Base-by-base conservation (phyloP, 2,888 invertebrate genomes). In the Ectobius pallidus region DNA sequence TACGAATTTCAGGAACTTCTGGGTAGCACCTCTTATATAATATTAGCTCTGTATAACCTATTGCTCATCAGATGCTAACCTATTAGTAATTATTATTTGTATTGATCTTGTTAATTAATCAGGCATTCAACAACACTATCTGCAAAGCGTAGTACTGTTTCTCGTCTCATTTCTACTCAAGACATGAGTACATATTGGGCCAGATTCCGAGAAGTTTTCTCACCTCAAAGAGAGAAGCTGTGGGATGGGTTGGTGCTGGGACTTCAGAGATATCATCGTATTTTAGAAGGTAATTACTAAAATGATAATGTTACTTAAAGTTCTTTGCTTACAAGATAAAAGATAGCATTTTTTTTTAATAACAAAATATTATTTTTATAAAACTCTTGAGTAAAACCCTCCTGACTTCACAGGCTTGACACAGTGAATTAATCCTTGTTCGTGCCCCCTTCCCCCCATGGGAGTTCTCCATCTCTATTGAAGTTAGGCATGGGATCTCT, bases 161-260 rank as follows among this genome's bases (percentile, higher is more conserved):
- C 75, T 16, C 73, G 73, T 1, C 61, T 70, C 11, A 25, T 77
- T 6, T 61, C 52, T 20, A 46, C 55, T 30, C 82, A 87, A 30
- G 90, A 90, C 77, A 89, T 93, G 27, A 84, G 84, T 9, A 81
- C 83, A 1, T 93, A 89, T 81, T 94, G 94, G 94, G 80, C 83
- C 7, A 86, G 87, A 75, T 93, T 91, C 82, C 84, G 85, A 73
- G 83, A 85, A 46, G 81, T 89, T 7, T 90, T 91, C 77, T 84
- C 90, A 0, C 76, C 83, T 0, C 86, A 90, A 58, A 90, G 89
- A 76, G 87, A 90, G 77, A 86, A 87, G 73, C 82, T 93, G 49
- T 94, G 94, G 94, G 90, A 91, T 77, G 89, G 88, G 2, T 79
- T 92, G 49, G 80, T 89, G 6, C 82, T 86, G 22, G 91, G 90